Evolutionary conservation across 2,797 vertebrate species (phyloP).

Genomic region (Eurystomus glaucurus): DNA sequence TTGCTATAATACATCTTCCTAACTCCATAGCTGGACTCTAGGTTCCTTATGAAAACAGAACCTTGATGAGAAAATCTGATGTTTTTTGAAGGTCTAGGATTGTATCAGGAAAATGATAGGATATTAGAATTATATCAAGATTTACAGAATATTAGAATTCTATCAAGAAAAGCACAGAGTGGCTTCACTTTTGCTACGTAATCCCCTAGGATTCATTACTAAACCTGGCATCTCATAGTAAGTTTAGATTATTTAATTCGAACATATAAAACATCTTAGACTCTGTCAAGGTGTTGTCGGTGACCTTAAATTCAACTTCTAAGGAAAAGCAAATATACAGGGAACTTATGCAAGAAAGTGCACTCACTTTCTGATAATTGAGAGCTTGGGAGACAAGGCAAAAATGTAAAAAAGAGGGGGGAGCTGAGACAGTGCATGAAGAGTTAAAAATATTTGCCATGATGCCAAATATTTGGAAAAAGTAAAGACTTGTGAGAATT

Average conservation of each 20-base stretch:
- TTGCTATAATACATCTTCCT: constrained; percentile 19
- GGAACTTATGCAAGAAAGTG: not conserved
- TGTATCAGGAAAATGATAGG: not conserved
- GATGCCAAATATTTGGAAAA: not conserved
- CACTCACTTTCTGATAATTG: not conserved
- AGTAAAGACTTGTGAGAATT: not conserved
- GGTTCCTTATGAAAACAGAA: not conserved
- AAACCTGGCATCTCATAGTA: not conserved
- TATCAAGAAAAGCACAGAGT: not conserved
- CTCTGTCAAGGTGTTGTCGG: not conserved
- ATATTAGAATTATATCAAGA: not conserved
- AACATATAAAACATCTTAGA: not conserved
- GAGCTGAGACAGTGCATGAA: not conserved
- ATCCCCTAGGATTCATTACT: not conserved
- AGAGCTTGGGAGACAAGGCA: not conserved
- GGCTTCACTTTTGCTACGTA: not conserved
- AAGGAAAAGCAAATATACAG: not conserved
- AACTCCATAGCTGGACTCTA: not conserved
- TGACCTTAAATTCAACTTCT: constrained; percentile 9
- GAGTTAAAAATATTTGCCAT: not conserved
- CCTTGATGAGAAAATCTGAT: constrained; percentile 5
- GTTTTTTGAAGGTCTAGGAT: not conserved
- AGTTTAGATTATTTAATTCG: not conserved
- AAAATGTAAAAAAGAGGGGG: not conserved
- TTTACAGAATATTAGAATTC: not conserved